Conservation (phyloP, 1,140 invertebrate genomes). For the Drosophila nasuta region DNA sequence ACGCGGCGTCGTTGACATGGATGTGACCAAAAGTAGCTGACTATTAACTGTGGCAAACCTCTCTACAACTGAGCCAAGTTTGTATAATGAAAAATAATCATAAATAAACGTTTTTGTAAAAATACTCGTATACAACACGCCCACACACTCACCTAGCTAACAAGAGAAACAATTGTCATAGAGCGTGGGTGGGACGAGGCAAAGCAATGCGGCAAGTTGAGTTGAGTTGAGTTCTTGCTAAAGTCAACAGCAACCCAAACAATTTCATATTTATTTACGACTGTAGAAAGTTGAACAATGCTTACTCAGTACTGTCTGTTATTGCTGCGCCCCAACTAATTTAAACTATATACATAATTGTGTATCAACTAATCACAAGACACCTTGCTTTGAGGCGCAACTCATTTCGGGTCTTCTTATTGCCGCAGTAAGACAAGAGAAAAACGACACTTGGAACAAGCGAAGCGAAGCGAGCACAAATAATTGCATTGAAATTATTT, state of each 20-base stretch:
- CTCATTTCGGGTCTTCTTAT: neutral
- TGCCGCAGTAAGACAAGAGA: slow-evolving; percentile 4
- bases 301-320: slow-evolving; percentile 8
- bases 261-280: slow-evolving; percentile 16
- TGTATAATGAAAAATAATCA: slow-evolving; percentile 46
- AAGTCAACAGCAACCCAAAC: slow-evolving; percentile 13
- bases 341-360: slow-evolving; percentile 15
- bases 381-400: slow-evolving; percentile 35
- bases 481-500: slow-evolving; percentile 70
- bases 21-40: slow-evolving; percentile 76
- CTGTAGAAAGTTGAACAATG: slow-evolving; percentile 20
- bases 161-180: slow-evolving; percentile 7
- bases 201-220: too few relatives aligned
- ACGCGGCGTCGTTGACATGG: slow-evolving; percentile 33
- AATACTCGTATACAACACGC: slow-evolving; percentile 40
- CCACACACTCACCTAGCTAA: slow-evolving; percentile 50
- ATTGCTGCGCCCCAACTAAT: slow-evolving; percentile 10
- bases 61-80: slow-evolving; percentile 35
- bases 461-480: slow-evolving; percentile 63
- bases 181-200: slow-evolving; percentile 18
- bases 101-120: slow-evolving; percentile 43
- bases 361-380: slow-evolving; percentile 24
- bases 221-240: neutral
- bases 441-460: slow-evolving; percentile 67
- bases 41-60: slow-evolving; percentile 55